Evolutionary conservation across 2,113 vertebrate genomes (phyloP), one percentile per base, ranked within the genome.

Genomic region (Dicentrarchus labrax): DNA sequence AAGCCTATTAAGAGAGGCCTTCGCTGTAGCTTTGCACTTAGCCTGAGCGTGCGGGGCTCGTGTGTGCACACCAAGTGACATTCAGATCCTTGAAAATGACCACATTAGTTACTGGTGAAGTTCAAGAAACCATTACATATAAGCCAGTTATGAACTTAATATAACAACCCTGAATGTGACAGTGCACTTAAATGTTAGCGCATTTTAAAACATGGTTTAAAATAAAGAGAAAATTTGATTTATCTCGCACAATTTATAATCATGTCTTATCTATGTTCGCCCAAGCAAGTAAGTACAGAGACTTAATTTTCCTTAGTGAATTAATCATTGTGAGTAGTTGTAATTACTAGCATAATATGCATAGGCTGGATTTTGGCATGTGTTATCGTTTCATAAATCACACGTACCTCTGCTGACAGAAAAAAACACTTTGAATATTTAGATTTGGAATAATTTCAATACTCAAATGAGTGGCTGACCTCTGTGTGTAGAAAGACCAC

Each of bases 1-100:
- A 93, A 92, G 82, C 85, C 87, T 85, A 76, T 93, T 85, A 92
- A 79, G 47, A 72, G 51, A 24, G 74, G 78, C 71, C 84, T 68
- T n/a, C 64, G 66, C 92, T 88, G 78, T 88, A 86, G 89, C 43
- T 83, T 73, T 83, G 80, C 91, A 85, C 72, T 79, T 72, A 81
- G 76, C 60, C 57, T 17, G 51, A 21, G 51, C 70, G 62, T 64
- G 77, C 72, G 36, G 64, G 66, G 72, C 54, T 56, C 0, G 51
- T 0, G 51, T 6, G 30, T 2, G 1, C 17, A n/a, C 57, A 60
- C 69, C 60, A 72, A n/a, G 22, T 76, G 64, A 67, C 81, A 81
- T 75, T 67, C 53, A 78, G 39, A 69, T 47, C 61, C 53, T 45
- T 61, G 15, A 45, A 76, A 82, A 85, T 56, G 30, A 75, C 65